Percentiles rank a stretch among this genome's conserved stretches.
Conservation (phyloP, 2,113 vertebrate genomes). For the Desmodus rotundus region DNA sequence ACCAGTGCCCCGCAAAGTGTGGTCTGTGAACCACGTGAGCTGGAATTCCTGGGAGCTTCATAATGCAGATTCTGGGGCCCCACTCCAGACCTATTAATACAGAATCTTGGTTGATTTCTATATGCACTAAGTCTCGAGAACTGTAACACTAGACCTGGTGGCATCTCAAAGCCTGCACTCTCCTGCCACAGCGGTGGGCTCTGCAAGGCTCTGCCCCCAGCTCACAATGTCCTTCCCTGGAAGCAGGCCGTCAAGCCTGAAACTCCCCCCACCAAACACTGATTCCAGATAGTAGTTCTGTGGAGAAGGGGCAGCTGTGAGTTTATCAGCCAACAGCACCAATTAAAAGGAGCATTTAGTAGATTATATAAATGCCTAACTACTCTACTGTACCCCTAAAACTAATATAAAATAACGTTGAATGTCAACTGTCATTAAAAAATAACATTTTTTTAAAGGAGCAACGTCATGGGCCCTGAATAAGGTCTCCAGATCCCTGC, state of each 20-base stretch:
- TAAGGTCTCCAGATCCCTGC: background rate
- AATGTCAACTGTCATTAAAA: background rate
- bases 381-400: background rate
- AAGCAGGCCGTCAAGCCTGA: background rate
- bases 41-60: background rate
- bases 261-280: background rate
- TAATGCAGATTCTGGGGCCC: background rate
- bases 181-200: background rate
- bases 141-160: fast-evolving
- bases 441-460: background rate
- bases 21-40: background rate
- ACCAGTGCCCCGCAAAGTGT: fast-evolving
- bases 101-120: background rate
- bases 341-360: background rate
- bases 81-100: background rate
- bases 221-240: fast-evolving
- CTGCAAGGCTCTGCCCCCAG: background rate
- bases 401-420: background rate
- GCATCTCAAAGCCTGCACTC: background rate
- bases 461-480: background rate
- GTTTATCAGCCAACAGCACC: background rate
- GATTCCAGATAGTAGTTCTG: background rate
- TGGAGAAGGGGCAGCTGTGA: background rate
- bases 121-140: fast-evolving
- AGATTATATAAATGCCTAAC: background rate